Percentiles rank a stretch among this genome's conserved stretches.
Evolutionary conservation across 1,140 invertebrate species (phyloP).

Genomic region (Drosophila melanica): DNA sequence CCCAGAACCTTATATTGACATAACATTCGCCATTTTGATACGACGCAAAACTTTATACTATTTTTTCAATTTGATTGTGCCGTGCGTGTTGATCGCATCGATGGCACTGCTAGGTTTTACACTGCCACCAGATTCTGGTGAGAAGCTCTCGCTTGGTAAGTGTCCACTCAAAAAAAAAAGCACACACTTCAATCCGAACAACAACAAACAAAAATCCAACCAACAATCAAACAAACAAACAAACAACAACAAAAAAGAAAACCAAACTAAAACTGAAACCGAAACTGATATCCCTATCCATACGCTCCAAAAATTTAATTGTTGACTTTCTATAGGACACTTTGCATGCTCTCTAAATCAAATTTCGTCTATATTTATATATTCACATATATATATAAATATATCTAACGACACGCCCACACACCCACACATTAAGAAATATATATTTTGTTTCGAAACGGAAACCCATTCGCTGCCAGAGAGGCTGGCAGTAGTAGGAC

Average conservation of each 20-base stretch:
- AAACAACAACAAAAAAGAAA: constrained; percentile 3
- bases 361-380: constrained; percentile 13
- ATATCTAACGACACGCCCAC: background rate
- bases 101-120: constrained; percentile 99
- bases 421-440: constrained; percentile 7
- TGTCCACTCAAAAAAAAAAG: constrained; percentile 38
- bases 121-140: constrained; percentile 98
- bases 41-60: constrained; percentile 99
- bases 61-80: constrained; percentile 99
- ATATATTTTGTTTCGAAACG: constrained; percentile 27
- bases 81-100: constrained; percentile 99
- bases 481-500: constrained; percentile 19
- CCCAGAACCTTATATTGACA: constrained; percentile 98
- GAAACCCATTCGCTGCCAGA: constrained; percentile 38
- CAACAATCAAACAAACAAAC: background rate
- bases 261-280: constrained; percentile 10
- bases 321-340: constrained; percentile 33
- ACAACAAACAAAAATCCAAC: constrained; percentile 2
- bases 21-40: constrained; percentile 99
- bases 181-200: background rate
- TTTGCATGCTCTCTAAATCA: constrained; percentile 47
- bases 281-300: background rate
- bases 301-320: constrained; percentile 26
- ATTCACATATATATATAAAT: too few species aligned
- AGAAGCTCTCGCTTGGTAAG: constrained; percentile 98